Evolutionary conservation across 2,888 invertebrate species (phyloP).

Genomic region (Oscheius myriophilus): DNA sequence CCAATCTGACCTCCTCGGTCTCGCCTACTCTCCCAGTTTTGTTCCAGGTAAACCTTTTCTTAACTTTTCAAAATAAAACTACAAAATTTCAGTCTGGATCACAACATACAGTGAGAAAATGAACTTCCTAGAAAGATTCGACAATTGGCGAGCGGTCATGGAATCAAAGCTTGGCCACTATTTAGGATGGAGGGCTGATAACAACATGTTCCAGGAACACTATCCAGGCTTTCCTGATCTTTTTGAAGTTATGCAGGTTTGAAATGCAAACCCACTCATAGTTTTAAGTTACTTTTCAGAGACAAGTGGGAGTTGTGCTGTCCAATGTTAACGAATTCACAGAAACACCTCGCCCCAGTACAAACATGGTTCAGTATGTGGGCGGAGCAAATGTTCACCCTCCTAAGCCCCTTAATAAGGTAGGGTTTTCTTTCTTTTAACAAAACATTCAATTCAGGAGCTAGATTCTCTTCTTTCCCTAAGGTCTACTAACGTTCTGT

Average conservation of each 20-base stretch:
- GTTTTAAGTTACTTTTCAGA: constrained; percentile 8
- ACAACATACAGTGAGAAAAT: constrained; percentile 20
- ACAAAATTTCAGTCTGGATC: constrained; percentile 7
- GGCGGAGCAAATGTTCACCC: constrained; percentile 23
- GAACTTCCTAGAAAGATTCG: constrained; percentile 23
- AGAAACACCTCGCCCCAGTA: constrained; percentile 19
- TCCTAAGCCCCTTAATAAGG: constrained; percentile 5
- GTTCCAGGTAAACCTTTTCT: constrained; percentile 7
- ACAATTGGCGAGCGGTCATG: constrained; percentile 5
- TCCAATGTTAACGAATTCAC: constrained; percentile 31
- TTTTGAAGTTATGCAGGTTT: neutral
- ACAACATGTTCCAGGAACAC: constrained; percentile 6
- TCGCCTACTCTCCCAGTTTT: constrained; percentile 13
- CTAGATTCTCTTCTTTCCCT: constrained; percentile 1
- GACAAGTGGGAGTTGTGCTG: constrained; percentile 19
- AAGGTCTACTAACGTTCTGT: constrained; percentile 15
- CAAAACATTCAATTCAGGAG: too few species aligned
- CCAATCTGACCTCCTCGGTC: constrained; percentile 9
- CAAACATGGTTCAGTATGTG: constrained; percentile 24
- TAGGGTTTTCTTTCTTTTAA: too few species aligned
- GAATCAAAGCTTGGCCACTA: neutral
- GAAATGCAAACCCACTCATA: too few species aligned
- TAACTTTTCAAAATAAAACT: neutral
- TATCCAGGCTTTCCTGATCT: constrained; percentile 7
- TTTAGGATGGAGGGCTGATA: neutral